phyloP scores from a whole-genome alignment of 2,888 invertebrate genomes.

The Helicoverpa assulta region DNA sequence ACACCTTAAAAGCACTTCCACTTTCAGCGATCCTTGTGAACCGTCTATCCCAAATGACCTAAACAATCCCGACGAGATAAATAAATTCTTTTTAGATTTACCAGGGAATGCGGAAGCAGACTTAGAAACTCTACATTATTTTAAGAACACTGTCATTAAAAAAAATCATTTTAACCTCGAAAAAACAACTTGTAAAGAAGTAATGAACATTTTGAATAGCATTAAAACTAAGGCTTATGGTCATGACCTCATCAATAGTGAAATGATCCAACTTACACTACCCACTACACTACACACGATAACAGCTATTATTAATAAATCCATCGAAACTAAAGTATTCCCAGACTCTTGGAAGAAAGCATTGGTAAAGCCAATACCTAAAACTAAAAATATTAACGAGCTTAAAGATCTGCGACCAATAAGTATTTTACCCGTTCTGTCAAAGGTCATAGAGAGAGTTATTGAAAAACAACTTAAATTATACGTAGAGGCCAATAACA shows the following conservation, averaged over 20 bases:
- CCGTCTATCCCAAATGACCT: not conserved
- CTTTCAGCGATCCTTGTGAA: not conserved
- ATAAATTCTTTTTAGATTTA: not conserved
- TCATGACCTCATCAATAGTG: not conserved
- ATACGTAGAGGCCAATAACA: not conserved
- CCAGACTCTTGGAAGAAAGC: not conserved
- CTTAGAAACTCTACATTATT: not conserved
- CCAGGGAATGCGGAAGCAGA: not conserved
- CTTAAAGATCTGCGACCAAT: not conserved
- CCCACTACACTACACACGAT: not conserved
- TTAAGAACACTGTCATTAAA: not conserved
- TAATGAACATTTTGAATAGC: not conserved
- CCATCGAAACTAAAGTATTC: not conserved
- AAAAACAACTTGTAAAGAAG: not conserved
- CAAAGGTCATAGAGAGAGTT: not conserved
- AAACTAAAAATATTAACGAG: not conserved
- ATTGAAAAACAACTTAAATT: not conserved
- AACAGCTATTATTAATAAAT: not conserved
- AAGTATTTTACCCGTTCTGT: not conserved
- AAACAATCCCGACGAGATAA: too few species aligned
- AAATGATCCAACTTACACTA: not conserved
- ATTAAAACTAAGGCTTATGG: not conserved
- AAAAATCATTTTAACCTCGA: not conserved
- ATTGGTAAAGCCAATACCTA: not conserved
- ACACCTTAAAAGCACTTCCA: not conserved